Evolutionary conservation across 2,888 invertebrate species (phyloP), one percentile per base, ranked within the genome.

Genomic region (Coecobrya sp.): DNA sequence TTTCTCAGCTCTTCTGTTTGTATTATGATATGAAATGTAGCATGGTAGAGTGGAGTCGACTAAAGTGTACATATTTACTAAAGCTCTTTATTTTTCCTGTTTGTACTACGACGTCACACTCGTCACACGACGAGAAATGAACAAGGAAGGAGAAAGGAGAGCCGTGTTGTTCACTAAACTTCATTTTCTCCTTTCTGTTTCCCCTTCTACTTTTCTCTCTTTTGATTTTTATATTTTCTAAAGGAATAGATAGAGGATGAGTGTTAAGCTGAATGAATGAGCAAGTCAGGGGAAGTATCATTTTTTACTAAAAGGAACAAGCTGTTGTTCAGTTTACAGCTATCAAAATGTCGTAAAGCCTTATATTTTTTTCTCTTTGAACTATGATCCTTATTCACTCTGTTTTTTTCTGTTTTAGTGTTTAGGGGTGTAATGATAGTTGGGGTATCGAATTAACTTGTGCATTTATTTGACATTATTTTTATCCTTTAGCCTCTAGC

Each of bases 271-370:
- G 79, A 82, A 55, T 59, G 55, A 52, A 45, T 82, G 59, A 59
- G 81, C 25, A 10, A 55, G 52, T 81, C 25, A 55, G 52, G 27
- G n/a, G n/a, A n/a, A n/a, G 36, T 36, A 36, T 36, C 11, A 55
- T 79, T 52, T 52, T 85, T 85, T 45, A 52, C 52, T 27, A 73
- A 36, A 59, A 30, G 55, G 55, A 49, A 70, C 86, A 86, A 86
- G 86, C 86, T 86, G 86, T 86, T 86, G 73, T 86, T 45, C 52
- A 42, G 52, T 73, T 52, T 73, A 73, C 65, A 55, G 55, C 86
- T 73, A 86, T 86, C 86, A 86, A 86, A 86, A 52, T 86, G 73
- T 73, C 86, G 73, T 86, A 86, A 86, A 73, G 55, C 73, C 10
- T 59, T 62, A 30, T 55, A 55, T 55, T 52, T 52, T 27, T 42